Percentiles rank a stretch among this genome's conserved stretches.
These are phyloP conservation scores for Tamias sibiricus DNA, from an alignment of 2,113 vertebrate species.

Conservation along the genomic window DNA sequence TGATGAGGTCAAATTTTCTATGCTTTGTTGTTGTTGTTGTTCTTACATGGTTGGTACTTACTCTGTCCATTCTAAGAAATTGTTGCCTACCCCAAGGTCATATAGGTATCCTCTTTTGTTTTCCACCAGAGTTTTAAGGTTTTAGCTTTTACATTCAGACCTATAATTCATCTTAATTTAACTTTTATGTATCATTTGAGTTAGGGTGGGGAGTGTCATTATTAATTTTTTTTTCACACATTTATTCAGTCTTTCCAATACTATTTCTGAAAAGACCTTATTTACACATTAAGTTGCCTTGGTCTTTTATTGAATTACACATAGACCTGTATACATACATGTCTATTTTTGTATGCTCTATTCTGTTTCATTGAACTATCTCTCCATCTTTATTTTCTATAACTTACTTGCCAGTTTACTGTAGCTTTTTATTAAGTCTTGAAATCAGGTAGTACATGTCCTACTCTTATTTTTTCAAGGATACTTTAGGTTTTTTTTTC, in stretches of 20 bases:
- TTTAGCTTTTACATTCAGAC: neutral
- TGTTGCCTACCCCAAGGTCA: neutral
- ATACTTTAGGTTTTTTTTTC: neutral
- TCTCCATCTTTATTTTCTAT: neutral
- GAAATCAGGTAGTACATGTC: neutral
- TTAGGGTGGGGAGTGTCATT: neutral
- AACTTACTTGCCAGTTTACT: neutral
- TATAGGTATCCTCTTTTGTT: neutral
- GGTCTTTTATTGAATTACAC: neutral
- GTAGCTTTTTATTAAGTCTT: neutral
- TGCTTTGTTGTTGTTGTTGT: neutral
- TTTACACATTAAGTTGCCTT: neutral
- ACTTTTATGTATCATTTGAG: neutral
- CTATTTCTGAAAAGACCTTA: neutral
- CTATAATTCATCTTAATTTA: neutral
- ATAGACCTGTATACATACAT: neutral
- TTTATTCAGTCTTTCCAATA: neutral
- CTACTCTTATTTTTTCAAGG: neutral
- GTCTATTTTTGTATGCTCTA: neutral
- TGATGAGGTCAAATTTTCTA: neutral
- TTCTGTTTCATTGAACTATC: neutral
- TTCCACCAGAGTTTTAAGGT: slow-evolving; percentile 8
- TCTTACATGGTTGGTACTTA: neutral
- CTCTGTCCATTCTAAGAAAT: neutral
- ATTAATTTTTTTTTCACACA: neutral